phyloP scores from a whole-genome alignment of 2,113 vertebrate species.

The Myotis yumanensis region DNA sequence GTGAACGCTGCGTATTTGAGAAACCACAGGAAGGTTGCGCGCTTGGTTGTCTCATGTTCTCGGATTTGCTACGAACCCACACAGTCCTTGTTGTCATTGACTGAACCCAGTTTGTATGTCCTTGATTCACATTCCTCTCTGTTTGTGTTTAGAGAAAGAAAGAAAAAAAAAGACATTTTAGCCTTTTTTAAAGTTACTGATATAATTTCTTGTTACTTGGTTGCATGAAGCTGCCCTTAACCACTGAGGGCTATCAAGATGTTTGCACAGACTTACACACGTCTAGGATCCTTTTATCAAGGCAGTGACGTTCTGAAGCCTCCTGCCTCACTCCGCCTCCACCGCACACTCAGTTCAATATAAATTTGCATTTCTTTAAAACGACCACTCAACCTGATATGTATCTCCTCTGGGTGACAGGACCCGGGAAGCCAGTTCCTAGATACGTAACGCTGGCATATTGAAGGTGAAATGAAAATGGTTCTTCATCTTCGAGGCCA shows the following conservation, averaged over 20 bases:
- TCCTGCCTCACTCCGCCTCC: constrained; percentile 52
- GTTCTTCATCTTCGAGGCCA: constrained; percentile 78
- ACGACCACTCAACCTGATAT: constrained; percentile 57
- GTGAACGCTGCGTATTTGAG: constrained; percentile 84
- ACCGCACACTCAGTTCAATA: constrained; percentile 71
- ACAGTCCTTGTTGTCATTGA: constrained; percentile 84
- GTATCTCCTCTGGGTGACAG: constrained; percentile 66
- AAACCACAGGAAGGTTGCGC: constrained; percentile 84
- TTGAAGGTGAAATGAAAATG: constrained; percentile 75
- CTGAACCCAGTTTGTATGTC: constrained; percentile 86
- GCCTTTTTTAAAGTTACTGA: constrained; percentile 83
- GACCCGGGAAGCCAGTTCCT: constrained; percentile 74
- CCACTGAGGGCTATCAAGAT: constrained; percentile 80
- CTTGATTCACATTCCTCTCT: constrained; percentile 86
- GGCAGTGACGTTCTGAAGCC: constrained; percentile 47
- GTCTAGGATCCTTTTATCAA: constrained; percentile 77
- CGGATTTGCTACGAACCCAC: constrained; percentile 88
- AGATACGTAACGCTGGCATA: constrained; percentile 56
- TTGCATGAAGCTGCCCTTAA: constrained; percentile 86
- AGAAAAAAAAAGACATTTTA: constrained; percentile 76
- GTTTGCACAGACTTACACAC: constrained; percentile 74
- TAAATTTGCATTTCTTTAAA: constrained; percentile 69
- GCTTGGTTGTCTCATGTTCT: constrained; percentile 88
- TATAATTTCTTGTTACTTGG: constrained; percentile 84
- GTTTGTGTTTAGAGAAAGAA: constrained; percentile 84